Evolutionary conservation across 2,888 invertebrate genomes (phyloP).

Genomic region (Drosophila neonasuta): DNA sequence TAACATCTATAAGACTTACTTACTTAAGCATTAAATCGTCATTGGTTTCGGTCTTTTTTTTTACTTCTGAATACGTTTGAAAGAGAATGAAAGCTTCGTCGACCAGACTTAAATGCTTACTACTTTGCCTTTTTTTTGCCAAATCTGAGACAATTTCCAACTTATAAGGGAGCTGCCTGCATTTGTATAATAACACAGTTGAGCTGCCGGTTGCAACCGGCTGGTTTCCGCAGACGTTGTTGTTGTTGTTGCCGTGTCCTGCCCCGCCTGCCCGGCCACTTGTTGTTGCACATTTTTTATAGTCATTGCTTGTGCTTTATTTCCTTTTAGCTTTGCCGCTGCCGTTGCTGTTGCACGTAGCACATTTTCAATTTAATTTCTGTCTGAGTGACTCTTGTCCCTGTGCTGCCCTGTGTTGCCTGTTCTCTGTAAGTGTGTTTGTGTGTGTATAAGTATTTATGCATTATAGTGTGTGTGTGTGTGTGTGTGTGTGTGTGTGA

Average conservation of each 20-base stretch:
- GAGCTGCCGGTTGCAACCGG: constrained; percentile 58
- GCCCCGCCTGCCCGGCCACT: constrained; percentile 55
- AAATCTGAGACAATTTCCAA: constrained; percentile 74
- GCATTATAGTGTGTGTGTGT: constrained; percentile 19
- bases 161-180: constrained; percentile 60
- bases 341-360: constrained; percentile 52
- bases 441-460: constrained; percentile 29
- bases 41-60: too few species aligned
- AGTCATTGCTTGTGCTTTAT: constrained; percentile 57
- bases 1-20: too few species aligned
- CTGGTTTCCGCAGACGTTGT: constrained; percentile 44
- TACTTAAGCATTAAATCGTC: too few species aligned
- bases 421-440: constrained; percentile 18
- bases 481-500: constrained; percentile 20
- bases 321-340: constrained; percentile 58
- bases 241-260: constrained; percentile 23
- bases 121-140: constrained; percentile 32
- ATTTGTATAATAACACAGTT: constrained; percentile 69
- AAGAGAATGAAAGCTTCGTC: neutral
- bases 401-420: constrained; percentile 18
- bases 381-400: constrained; percentile 58
- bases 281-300: constrained; percentile 63
- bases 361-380: constrained; percentile 75
- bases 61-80: neutral
- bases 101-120: neutral